Evolutionary conservation across 1,140 invertebrate genomes (phyloP), one percentile per base, ranked within the genome.

Genomic region (Neodiprion pinetum): DNA sequence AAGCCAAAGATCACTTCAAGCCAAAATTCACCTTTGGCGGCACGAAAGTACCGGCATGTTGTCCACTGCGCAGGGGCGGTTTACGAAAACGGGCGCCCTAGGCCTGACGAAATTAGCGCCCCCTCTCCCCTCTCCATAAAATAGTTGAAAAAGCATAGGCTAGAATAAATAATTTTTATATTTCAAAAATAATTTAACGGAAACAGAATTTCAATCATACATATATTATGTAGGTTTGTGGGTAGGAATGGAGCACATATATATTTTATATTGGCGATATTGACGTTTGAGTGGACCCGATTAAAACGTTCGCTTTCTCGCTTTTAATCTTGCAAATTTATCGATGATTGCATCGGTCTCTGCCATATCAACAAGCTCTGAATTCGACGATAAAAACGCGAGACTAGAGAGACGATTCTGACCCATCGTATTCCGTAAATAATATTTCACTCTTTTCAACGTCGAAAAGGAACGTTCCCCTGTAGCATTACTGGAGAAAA

Each of bases 301-400:
- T 23, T 71, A 71, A 71, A 71, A 50, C 70, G 70, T 72, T 73
- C 72, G 72, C 53, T 73, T 73, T 69, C 67, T 73, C 23, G 72
- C 67, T 69, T 73, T 73, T 21, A 69, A 69, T 23, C 65, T 73
- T 69, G 72, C 66, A 66, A 73, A 73, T 49, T 50, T 23, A 65
- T 68, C 67, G 12, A 73, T 73, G n/a, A 73, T 69, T 68, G 11
- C 47, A 49, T 73, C 67, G 70, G 40, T 71, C 50, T 53, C 66
- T 48, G 65, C 47, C 72, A 69, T 73, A 23, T 73, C 61, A 40
- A 73, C 61, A n/a, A 73, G 47, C 7, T 73, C 72, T 69, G 67
- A 21, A 40, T 73, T 73, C 67, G 72, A 48, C 66, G 72, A 73
- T 50, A 69, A 68, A 69, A 73, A 73, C 9, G 72, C 72, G 48